phyloP scores from a whole-genome alignment of 2,113 vertebrate genomes.

The Fregetta grallaria region DNA sequence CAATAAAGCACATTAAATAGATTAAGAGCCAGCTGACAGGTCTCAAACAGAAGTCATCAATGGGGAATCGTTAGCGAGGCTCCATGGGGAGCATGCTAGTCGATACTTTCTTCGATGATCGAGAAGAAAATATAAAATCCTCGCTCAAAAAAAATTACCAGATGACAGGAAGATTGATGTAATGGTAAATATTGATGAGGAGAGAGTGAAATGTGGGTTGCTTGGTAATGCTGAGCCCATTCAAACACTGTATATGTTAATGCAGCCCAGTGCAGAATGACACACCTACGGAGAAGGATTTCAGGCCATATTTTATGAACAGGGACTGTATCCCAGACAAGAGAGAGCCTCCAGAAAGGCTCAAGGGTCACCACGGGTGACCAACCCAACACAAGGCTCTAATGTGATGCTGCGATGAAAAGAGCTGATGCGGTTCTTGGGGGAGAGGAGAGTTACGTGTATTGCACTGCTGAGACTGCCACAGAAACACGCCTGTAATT shows the following conservation, averaged over 20 bases:
- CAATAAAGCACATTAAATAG: background rate
- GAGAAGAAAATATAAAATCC: background rate
- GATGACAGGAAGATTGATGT: slow-evolving; percentile 55
- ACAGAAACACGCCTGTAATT: background rate
- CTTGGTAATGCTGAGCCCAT: slow-evolving; percentile 17
- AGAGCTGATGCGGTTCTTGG: background rate
- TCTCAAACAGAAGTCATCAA: background rate
- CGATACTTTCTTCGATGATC: background rate
- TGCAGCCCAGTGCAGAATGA: background rate
- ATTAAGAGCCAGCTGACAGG: background rate
- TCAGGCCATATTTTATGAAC: background rate
- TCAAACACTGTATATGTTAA: background rate
- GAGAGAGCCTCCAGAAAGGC: slow-evolving; percentile 21
- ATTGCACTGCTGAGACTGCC: background rate
- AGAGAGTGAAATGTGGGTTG: slow-evolving; percentile 35
- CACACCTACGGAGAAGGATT: background rate
- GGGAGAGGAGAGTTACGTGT: background rate
- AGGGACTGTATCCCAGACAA: slow-evolving; percentile 1
- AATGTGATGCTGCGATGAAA: slow-evolving; percentile 29
- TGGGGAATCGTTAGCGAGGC: background rate
- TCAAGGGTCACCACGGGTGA: slow-evolving; percentile 51
- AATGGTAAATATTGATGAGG: slow-evolving; percentile 47
- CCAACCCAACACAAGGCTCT: slow-evolving; percentile 45
- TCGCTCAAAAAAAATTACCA: background rate
- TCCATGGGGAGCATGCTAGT: background rate